Evolutionary conservation across 2,797 vertebrate species (phyloP), one percentile per base, ranked within the genome.

Genomic region (Tenualosa thibaudeaui): DNA sequence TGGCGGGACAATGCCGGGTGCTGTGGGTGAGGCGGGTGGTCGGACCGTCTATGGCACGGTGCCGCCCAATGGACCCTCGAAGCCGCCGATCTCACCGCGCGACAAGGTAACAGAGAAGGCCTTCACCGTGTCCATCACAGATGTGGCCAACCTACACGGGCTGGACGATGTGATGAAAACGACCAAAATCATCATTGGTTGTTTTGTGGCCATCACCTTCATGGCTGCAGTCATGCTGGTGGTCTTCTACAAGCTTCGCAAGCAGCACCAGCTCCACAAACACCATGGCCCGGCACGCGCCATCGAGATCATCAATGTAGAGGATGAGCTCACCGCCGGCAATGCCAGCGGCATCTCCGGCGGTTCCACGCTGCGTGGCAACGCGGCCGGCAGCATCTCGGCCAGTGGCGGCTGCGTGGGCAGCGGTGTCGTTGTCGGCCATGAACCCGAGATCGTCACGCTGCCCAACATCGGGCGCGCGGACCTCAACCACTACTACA

Each of bases 161-260:
- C 90, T 98, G 37, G 97, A 98, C 71, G 97, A 98, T 75, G 97
- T 98, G 65, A 97, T 98, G 96, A 99, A 98, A 95, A 99, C 97
- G 68, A 99, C 97, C 82, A 99, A 98, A 92, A 98, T 98, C 89
- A 98, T 98, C 91, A 98, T 98, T n/a, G 97, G 97, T 89, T 98
- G 97, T 92, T 98, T 98, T 40, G 97, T 98, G 88, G 97, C 97
- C 87, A 98, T 98, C 91, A 98, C 97, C 0, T 98, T 98, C 90
- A 98, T 98, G 97, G 97, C 97, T 3, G 97, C 97, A 0, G 97
- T 98, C 84, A 98, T 98, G 97, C 89, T 98, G 83, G 97, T 98
- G 62, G 97, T 97, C 88, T 98, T 98, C 95, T 98, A 98, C 90
- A 98, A 98, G 92, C 96, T 98, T 49, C 95, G 97, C 60, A 97